Percentiles rank a stretch among this genome's conserved stretches.
These are phyloP conservation scores for Petrocephalus microphthalmus DNA, from an alignment of 2,113 vertebrate genomes.

Conservation along the genomic window DNA sequence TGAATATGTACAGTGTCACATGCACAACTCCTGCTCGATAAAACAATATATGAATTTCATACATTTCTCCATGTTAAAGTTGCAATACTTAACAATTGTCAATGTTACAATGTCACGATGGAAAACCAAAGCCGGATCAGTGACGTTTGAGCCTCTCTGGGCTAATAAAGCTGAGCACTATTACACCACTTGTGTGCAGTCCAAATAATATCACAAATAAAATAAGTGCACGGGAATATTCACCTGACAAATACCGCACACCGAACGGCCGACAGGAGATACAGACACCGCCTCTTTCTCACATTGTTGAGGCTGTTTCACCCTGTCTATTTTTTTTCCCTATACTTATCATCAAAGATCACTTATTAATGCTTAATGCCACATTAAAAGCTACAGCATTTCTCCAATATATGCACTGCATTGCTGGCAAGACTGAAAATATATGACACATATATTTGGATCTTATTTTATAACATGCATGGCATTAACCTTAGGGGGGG, in stretches of 20 bases:
- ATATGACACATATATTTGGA: conserved; percentile 2
- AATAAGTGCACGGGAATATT: conserved; percentile 4
- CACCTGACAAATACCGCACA: neutral
- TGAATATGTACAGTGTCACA: neutral
- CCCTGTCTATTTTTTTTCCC: neutral
- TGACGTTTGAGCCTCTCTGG: neutral
- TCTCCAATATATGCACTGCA: neutral
- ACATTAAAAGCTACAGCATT: neutral
- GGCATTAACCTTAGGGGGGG: neutral
- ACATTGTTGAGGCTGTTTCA: neutral
- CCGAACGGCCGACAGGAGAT: neutral
- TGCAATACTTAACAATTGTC: neutral
- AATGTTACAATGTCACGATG: neutral
- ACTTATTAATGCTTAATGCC: conserved; percentile 9
- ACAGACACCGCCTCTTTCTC: neutral
- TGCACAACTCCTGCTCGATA: neutral
- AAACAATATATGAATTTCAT: neutral
- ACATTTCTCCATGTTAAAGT: neutral
- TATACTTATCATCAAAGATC: neutral
- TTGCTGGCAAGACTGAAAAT: neutral
- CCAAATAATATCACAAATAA: neutral
- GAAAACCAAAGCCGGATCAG: neutral
- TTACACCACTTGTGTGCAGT: neutral
- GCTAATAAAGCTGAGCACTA: neutral
- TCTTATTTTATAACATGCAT: conserved; percentile 5